These are phyloP conservation scores for Brevimyrus niger DNA, from an alignment of 2,113 vertebrate genomes.

Conservation along the genomic window DNA sequence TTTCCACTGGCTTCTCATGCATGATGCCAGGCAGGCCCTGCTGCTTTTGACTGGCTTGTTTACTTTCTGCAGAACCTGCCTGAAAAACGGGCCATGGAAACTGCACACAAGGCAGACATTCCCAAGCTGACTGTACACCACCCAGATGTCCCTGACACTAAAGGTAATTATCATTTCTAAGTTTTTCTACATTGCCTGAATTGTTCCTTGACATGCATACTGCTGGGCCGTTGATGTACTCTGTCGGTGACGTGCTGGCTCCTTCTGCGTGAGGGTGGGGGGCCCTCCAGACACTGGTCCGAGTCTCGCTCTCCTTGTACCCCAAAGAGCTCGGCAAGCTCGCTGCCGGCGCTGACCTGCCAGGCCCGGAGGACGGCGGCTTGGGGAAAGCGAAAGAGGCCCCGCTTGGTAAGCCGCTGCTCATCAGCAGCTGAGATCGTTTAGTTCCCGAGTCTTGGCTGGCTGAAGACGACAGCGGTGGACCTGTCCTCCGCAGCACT, in stretches of 20 bases:
- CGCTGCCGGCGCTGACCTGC: slow-evolving; percentile 89
- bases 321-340: slow-evolving; percentile 73
- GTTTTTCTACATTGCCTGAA: not conserved
- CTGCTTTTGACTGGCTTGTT: not conserved
- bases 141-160: slow-evolving; percentile 44
- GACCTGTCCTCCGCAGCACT: slow-evolving; percentile 41
- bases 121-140: slow-evolving; percentile 45
- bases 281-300: not conserved
- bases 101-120: slow-evolving; percentile 34
- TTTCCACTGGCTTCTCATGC: not conserved
- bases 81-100: slow-evolving; percentile 29
- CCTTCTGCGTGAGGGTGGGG: not conserved
- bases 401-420: slow-evolving; percentile 70
- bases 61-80: slow-evolving; percentile 35
- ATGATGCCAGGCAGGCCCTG: not conserved
- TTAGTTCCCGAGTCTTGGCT: not conserved
- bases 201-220: too few species aligned
- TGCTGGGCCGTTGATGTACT: not conserved
- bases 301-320: slow-evolving; percentile 3
- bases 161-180: slow-evolving; percentile 46
- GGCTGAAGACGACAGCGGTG: not conserved
- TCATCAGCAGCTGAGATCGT: not conserved
- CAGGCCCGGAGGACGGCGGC: slow-evolving; percentile 88
- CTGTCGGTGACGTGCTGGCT: not conserved
- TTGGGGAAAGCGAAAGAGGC: slow-evolving; percentile 75